Evolutionary conservation across 1,140 invertebrate species (phyloP), one percentile per base, ranked within the genome.

Genomic region (Caenorhabditis latens): DNA sequence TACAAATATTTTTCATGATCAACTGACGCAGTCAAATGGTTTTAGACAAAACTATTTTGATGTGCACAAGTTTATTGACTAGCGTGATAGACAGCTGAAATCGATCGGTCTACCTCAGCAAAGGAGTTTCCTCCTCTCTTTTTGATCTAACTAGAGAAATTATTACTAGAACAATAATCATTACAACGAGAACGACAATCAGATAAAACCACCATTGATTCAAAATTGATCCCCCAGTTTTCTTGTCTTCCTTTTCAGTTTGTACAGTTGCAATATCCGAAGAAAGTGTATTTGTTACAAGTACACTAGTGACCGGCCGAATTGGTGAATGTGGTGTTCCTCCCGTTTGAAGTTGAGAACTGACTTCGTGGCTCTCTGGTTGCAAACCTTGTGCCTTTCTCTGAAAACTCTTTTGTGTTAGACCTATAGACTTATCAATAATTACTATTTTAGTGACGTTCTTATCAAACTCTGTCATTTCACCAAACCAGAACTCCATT

Each of bases 171-270:
- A 50, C 71, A 43, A 79, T 9, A 50, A 43, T 16, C 13, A 79
- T 19, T 3, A 75, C 13, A 6, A 75, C n/a, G 9, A 75, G 16
- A 46, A 5, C 40, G 16, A 75, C 24, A 50, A 79, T 13, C n/a
- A 79, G n/a, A 43, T 50, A 79, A 9, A 79, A 79, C 71, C 71
- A 79, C 71, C 71, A 79, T 79, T 79, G 71, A 24, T 21, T 8
- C 1, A 79, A 79, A 14, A 79, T 71, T 5, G 65, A n/a, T 19
- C 16, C 8, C 5, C 3, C 8, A 5, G 8, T 58, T 8, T n/a
- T 58, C 2, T 58, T n/a, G n/a, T 8, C 2, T 58, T n/a, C n/a
- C 50, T 53, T 16, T 53, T 53, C 16, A 16, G 16, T 9, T 9
- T 53, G 50, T 53, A 53, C 50, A 13, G 50, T 53, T 4, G 50